phyloP scores from a whole-genome alignment of 2,113 vertebrate genomes.

The Podarcis cretensis region DNA sequence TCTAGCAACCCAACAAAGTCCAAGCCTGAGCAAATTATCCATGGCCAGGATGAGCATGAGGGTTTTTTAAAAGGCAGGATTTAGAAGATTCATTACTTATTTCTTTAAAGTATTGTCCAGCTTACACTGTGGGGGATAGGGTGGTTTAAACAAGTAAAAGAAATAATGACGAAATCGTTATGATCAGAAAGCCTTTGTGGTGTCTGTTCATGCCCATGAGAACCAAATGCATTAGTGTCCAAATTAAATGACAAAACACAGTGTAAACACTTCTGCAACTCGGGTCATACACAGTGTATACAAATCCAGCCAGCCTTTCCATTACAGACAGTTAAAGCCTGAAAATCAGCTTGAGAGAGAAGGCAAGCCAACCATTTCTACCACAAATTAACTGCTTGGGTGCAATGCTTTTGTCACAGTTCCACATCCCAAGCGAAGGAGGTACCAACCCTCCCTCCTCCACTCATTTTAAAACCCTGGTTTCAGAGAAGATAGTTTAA shows the following conservation, averaged over 20 bases:
- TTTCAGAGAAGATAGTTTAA: conserved; percentile 62
- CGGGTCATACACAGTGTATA: not conserved
- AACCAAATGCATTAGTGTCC: conserved; percentile 25
- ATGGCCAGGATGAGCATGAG: not conserved
- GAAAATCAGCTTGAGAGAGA: conserved; percentile 27
- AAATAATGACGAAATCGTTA: not conserved
- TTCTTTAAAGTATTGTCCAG: conserved; percentile 1
- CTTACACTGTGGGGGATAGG: not conserved
- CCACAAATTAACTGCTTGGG: not conserved
- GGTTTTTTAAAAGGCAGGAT: not conserved
- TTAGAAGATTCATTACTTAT: not conserved
- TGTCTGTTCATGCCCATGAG: not conserved
- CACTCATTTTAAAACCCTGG: conserved; percentile 67
- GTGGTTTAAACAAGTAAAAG: not conserved
- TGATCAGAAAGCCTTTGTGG: not conserved
- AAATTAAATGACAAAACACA: conserved; percentile 35
- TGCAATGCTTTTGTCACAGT: conserved; percentile 43
- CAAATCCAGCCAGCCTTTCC: conserved; percentile 17
- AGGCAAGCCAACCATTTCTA: conserved; percentile 42
- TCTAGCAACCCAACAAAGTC: not conserved
- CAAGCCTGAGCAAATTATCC: not conserved
- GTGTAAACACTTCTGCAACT: conserved; percentile 31
- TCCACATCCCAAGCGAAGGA: conserved; percentile 49
- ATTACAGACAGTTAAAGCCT: conserved; percentile 30
- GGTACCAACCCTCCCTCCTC: conserved; percentile 63